Base-by-base conservation (phyloP, 2,113 vertebrate species). In the Bubo blakistoni region DNA sequence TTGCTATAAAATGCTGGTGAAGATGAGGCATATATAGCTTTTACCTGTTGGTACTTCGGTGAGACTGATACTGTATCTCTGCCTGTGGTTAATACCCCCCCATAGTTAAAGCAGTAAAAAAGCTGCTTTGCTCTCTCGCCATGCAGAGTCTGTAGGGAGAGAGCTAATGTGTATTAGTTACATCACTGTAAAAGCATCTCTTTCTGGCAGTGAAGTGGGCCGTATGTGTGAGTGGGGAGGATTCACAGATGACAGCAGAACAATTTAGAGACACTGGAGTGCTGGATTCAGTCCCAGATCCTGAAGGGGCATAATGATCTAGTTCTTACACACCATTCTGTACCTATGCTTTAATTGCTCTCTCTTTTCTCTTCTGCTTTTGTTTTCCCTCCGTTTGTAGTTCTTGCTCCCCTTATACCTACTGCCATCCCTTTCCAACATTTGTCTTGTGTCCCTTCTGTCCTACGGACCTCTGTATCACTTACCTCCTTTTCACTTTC, bases 231-330 rank as follows among this genome's bases (percentile, higher is more conserved):
- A 90, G 82, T 51, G 67, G 71, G 42, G 82, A 88, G 67, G 16
- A 63, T 58, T 95, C 82, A 58, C 47, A 74, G 81, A 91, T 87
- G 83, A 84, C 83, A 95, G 80, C 55, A 95, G 59, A 95, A 92
- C 69, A 84, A 91, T 84, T 78, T 79, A 89, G 69, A 94, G 47
- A 55, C 72, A 40, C 46, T 70, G 3, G 4, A 81, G 59, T 51
- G 34, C 67, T 96, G 89, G 83, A 81, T 89, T 81, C 15, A 1
- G 32, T 91, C 88, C 72, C 86, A 95, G n/a, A 84, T 91, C 92
- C 76, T 63, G 44, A 81, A 89, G n/a, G 32, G 32, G 47, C 69
- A 46, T 32, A 24, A 78, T 55, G 83, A 84, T 81, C 55, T 91
- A 29, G 61, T 74, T 57, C 22, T 71, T 67, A 51, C 6, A 55